Percentiles rank a stretch among this genome's conserved stretches.
Evolutionary conservation across 2,113 vertebrate genomes (phyloP).

Genomic region (Phrynosoma platyrhinos): DNA sequence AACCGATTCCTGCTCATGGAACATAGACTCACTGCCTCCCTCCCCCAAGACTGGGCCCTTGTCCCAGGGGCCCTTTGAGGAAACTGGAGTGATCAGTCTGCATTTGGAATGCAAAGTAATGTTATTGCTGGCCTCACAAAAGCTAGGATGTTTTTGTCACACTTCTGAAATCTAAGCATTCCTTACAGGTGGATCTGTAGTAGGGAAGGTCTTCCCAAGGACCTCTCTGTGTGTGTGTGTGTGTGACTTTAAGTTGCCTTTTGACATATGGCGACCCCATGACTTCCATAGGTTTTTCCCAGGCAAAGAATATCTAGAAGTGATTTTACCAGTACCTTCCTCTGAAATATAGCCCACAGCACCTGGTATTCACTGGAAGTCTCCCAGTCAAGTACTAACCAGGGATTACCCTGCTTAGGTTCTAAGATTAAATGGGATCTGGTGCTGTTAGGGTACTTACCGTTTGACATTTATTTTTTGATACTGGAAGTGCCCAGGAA

Average conservation of each 20-base stretch:
- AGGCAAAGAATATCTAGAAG: too few species aligned
- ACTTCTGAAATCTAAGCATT: not conserved
- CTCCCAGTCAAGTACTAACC: too few species aligned
- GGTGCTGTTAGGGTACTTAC: too few species aligned
- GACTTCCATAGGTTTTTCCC: too few species aligned
- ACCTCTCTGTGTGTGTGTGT: not conserved
- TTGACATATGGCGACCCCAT: too few species aligned
- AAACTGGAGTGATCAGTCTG: not conserved
- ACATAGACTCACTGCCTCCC: not conserved
- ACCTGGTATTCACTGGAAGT: too few species aligned
- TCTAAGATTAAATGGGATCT: too few species aligned
- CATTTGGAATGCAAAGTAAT: conserved; percentile 3
- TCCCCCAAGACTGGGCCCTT: not conserved
- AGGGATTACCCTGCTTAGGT: too few species aligned
- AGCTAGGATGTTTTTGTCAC: not conserved
- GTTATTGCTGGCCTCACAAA: not conserved
- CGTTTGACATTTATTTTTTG: not conserved
- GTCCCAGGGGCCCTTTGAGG: not conserved
- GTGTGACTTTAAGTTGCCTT: too few species aligned
- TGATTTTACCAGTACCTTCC: too few species aligned
- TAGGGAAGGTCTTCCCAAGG: not conserved
- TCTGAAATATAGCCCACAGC: too few species aligned
- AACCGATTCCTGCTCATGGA: conserved; percentile 65
- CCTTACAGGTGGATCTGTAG: not conserved
- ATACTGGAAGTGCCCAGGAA: not conserved